Conservation (phyloP, 2,113 vertebrate genomes). For the Paraplagusia blochii region DNA sequence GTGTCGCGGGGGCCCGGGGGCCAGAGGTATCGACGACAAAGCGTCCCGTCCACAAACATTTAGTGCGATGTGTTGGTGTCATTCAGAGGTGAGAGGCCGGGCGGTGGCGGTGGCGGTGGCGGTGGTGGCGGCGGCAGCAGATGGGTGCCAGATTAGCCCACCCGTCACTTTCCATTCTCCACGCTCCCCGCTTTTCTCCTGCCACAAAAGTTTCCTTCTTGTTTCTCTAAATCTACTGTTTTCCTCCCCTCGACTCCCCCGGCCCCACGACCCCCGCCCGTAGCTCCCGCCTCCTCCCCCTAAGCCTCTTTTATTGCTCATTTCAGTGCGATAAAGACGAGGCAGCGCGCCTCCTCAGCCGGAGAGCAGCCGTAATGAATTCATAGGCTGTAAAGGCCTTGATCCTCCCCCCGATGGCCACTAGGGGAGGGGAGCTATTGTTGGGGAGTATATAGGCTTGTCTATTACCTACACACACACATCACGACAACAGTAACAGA, state of each 20-base stretch:
- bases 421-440: conserved; percentile 44
- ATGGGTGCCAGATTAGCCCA: conserved; percentile 63
- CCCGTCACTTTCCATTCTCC: conserved; percentile 49
- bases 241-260: not conserved
- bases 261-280: not conserved
- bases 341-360: conserved; percentile 37
- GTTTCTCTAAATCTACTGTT: conserved; percentile 20
- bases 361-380: conserved; percentile 58
- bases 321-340: conserved; percentile 54
- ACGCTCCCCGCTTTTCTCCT: conserved; percentile 39
- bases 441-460: conserved; percentile 57
- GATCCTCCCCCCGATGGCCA: conserved; percentile 32
- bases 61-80: conserved; percentile 49
- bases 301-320: conserved; percentile 58
- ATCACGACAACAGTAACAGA: conserved; percentile 52
- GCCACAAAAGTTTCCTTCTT: conserved; percentile 57
- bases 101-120: not conserved
- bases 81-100: conserved; percentile 6
- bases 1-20: conserved; percentile 18
- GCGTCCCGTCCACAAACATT: conserved; percentile 53
- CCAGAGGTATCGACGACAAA: conserved; percentile 31
- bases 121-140: conserved; percentile 31
- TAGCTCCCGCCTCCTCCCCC: not conserved
- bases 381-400: conserved; percentile 61
- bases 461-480: conserved; percentile 48